phyloP scores from a whole-genome alignment of 2,113 vertebrate species.

The Octodon degus region DNA sequence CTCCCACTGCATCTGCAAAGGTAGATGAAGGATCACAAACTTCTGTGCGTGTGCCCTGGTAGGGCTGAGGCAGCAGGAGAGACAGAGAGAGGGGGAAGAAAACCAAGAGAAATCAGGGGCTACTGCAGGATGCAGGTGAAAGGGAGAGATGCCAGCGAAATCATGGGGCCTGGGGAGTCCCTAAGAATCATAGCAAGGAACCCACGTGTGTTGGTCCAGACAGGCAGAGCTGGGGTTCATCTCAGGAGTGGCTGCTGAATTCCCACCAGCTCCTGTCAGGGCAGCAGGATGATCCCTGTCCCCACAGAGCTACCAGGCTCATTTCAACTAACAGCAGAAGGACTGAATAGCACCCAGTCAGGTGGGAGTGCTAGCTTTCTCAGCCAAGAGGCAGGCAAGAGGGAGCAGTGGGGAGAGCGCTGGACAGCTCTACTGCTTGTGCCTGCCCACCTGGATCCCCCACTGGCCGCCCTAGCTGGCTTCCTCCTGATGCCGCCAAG shows the following conservation, averaged over 20 bases:
- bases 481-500: not conserved
- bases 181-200: not conserved
- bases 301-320: conserved; percentile 9
- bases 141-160: not conserved
- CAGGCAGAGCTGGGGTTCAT: not conserved
- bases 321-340: conserved; percentile 26
- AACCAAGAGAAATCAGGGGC: not conserved
- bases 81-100: not conserved
- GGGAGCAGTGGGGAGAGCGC: not conserved
- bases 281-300: not conserved
- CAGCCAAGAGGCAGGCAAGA: not conserved
- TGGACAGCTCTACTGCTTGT: not conserved
- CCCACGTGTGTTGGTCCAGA: not conserved
- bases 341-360: not conserved
- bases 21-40: not conserved
- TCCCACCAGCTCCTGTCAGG: not conserved
- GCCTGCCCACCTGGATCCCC: not conserved
- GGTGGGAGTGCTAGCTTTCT: not conserved
- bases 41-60: not conserved
- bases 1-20: not conserved
- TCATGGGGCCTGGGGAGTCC: not conserved
- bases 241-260: conserved; percentile 5
- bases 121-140: not conserved
- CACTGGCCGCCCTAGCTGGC: rapidly evolving
- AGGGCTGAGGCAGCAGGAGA: not conserved